Percentiles rank a stretch among this genome's conserved stretches.
These are phyloP conservation scores for Andrena cerasifolii DNA, from an alignment of 1,140 invertebrate species.

Conservation along the genomic window DNA sequence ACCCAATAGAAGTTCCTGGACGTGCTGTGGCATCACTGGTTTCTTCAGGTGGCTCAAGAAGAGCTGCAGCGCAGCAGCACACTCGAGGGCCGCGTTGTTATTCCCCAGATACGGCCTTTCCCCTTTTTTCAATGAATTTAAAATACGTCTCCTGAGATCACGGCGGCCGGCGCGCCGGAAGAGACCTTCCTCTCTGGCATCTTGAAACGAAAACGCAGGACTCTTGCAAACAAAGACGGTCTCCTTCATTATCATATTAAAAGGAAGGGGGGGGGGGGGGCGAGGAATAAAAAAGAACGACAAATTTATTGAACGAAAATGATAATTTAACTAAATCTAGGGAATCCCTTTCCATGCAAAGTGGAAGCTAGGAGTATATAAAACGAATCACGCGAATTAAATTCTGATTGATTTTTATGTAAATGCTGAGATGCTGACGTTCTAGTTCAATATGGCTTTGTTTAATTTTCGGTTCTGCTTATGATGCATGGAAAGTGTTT, in stretches of 20 bases:
- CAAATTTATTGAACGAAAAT: neutral
- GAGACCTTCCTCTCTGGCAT: conserved; percentile 71
- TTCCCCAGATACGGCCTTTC: conserved; percentile 65
- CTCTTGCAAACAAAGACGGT: neutral
- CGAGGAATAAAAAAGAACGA: neutral
- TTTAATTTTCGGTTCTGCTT: neutral
- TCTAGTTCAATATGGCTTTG: neutral
- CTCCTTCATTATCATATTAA: neutral
- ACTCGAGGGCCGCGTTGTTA: conserved; percentile 67
- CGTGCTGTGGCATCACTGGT: conserved; percentile 77
- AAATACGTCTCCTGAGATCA: conserved; percentile 60
- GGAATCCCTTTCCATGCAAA: too few relatives aligned
- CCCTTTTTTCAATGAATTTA: conserved; percentile 68
- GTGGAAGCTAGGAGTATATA: too few relatives aligned
- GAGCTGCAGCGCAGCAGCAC: conserved; percentile 77
- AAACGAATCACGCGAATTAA: too few relatives aligned
- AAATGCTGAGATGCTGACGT: too few relatives aligned
- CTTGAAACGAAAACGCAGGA: conserved; percentile 44
- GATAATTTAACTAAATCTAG: too few relatives aligned
- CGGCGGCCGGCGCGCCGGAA: conserved; percentile 68
- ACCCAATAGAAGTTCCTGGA: conserved; percentile 81
- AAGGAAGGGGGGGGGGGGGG: too few relatives aligned
- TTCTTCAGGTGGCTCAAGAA: conserved; percentile 77
- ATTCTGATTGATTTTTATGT: too few relatives aligned
- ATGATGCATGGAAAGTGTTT: neutral